These are phyloP conservation scores for Conchocele bisecta DNA, from an alignment of 2,888 invertebrate genomes.

Conservation along the genomic window DNA sequence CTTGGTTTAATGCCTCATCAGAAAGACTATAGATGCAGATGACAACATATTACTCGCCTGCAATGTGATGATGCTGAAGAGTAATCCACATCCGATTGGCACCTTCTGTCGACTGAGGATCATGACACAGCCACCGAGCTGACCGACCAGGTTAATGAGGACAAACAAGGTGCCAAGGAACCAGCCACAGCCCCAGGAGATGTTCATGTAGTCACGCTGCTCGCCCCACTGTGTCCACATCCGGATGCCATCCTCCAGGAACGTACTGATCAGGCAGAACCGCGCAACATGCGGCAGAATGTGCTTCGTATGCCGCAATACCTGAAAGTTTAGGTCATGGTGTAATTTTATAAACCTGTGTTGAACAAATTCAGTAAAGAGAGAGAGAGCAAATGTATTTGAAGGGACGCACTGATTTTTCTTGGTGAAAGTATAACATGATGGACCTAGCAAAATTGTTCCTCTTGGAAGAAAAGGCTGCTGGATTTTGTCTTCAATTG, in stretches of 20 bases:
- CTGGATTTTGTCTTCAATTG: too few species aligned
- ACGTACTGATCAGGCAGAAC: conserved; percentile 98
- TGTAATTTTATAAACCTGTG: background rate
- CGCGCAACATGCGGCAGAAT: conserved; percentile 97
- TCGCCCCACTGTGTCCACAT: conserved; percentile 99
- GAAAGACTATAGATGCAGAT: too few species aligned
- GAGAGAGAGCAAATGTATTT: background rate
- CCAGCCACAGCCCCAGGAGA: conserved; percentile 97
- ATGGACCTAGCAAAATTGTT: too few species aligned
- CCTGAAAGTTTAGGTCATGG: conserved; percentile 86
- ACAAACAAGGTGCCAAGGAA: conserved; percentile 97
- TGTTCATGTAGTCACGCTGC: conserved; percentile 98
- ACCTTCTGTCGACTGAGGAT: conserved; percentile 96
- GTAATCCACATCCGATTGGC: conserved; percentile 87
- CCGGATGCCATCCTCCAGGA: conserved; percentile 98
- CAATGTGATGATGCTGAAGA: conserved; percentile 97
- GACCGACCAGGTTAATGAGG: conserved; percentile 96
- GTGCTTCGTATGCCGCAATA: conserved; percentile 93
- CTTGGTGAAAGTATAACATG: background rate
- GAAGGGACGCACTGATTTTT: background rate
- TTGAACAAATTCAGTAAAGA: background rate
- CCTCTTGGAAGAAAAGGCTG: too few species aligned
- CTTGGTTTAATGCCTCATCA: too few species aligned
- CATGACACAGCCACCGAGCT: conserved; percentile 98
- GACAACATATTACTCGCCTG: conserved; percentile 93